Base-by-base conservation (phyloP, 2,888 invertebrate species). In the Craniophora ligustri region DNA sequence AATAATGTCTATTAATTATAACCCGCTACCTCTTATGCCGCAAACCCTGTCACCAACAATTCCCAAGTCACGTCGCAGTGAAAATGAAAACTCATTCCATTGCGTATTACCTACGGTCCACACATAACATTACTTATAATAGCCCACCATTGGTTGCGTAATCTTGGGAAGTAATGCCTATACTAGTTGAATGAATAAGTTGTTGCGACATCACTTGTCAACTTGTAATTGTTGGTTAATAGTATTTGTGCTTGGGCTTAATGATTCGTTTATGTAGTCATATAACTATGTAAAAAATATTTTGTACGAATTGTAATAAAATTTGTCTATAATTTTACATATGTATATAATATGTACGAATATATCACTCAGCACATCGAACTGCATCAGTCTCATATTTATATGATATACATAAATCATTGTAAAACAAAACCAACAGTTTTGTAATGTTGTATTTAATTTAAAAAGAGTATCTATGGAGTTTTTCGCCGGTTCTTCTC, bases 31-130 rank as follows among this genome's bases (percentile, higher is more conserved):
- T 44, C 65, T 41, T 39, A 31, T 42, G 5, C 2, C 32, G 64
- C 18, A 13, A 10, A 15, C 47, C 62, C n/a, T n/a, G n/a, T n/a
- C 26, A 39, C 44, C 8, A 51, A 21, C 30, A 51, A 65, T 40
- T 28, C 11, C 19, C 66, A 48, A 66, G 72, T 59, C 75, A 75
- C 73, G 73, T 44, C 40, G 35, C 35, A 67, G 72, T 40, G 61
- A 67, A 61, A 67, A 67, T 67, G 78, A 76, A 80, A 85, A 81
- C 78, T 75, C 76, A 76, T 78, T 78, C 72, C 77, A 56, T 51
- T 53, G 72, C 71, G 76, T 72, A 62, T 64, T 44, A 50, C 39
- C 42, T 46, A 55, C 63, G 65, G 56, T 60, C 39, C 41, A 42
- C 54, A 56, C 50, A 53, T 35, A 19, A n/a, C 34, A 50, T 44